A percentile compares a stretch with the other conserved stretches of the same genome.
phyloP scores from a whole-genome alignment of 1,140 invertebrate species.

The Diploscapter pachys region DNA sequence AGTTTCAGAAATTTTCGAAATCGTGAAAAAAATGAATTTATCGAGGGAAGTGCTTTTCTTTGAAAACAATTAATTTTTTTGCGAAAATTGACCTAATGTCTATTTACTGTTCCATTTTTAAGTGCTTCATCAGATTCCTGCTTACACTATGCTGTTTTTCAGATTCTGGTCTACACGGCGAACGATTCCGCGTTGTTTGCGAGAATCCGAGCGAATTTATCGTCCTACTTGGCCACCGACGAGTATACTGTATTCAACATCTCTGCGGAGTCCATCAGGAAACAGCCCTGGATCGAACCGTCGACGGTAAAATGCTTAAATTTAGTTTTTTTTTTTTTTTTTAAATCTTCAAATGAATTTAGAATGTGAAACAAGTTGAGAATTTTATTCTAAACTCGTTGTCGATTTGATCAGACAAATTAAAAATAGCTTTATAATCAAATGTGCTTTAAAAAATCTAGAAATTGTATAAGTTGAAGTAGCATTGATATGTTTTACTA shows the following conservation, averaged over 20 bases:
- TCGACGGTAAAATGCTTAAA: conserved; percentile 17
- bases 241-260: conserved; percentile 48
- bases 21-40: too few species aligned
- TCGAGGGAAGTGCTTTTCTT: neutral
- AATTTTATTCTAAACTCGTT: too few species aligned
- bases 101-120: neutral
- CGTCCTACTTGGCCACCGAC: conserved; percentile 42
- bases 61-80: neutral
- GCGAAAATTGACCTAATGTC: too few species aligned
- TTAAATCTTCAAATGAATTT: too few species aligned
- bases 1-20: neutral
- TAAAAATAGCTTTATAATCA: too few species aligned
- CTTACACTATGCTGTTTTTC: neutral
- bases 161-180: conserved; percentile 55
- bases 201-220: conserved; percentile 35
- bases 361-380: too few species aligned
- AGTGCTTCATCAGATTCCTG: neutral
- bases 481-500: too few species aligned
- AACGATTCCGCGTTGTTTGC: conserved; percentile 38
- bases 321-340: neutral
- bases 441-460: too few species aligned
- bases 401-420: too few species aligned
- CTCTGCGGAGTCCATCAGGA: conserved; percentile 30
- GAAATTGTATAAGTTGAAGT: too few species aligned
- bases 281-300: conserved; percentile 44